A percentile compares a stretch with the other conserved stretches of the same genome.
phyloP scores from a whole-genome alignment of 2,888 invertebrate genomes.

The Diplolepis rosae region DNA sequence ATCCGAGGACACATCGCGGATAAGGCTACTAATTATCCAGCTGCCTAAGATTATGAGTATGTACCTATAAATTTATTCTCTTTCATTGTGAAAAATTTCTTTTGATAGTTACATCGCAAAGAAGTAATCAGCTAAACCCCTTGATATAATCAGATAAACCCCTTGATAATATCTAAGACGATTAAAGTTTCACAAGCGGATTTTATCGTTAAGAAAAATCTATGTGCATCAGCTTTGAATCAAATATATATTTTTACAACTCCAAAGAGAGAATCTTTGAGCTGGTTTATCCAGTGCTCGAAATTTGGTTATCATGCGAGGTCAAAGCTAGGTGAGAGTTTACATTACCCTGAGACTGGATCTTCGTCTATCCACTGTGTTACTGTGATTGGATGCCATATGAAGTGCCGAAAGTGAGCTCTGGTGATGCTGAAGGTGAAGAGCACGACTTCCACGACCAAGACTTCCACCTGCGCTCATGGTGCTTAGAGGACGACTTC shows the following conservation, averaged over 20 bases:
- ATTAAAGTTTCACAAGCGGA: not conserved
- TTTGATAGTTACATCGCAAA: not conserved
- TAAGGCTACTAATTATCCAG: not conserved
- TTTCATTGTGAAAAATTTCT: not conserved
- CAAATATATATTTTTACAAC: no score
- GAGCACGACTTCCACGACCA: constrained; percentile 65
- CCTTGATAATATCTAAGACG: not conserved
- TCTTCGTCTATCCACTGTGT: constrained; percentile 71
- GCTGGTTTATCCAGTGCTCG: not conserved
- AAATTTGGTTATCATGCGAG: not conserved
- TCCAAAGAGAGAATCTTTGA: not conserved
- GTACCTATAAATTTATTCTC: not conserved
- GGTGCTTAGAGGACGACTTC: constrained; percentile 69
- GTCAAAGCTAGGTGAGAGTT: constrained; percentile 33
- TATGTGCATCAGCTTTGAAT: no score
- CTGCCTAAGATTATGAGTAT: not conserved
- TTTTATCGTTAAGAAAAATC: no score
- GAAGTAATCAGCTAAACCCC: not conserved
- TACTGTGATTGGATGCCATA: constrained; percentile 66
- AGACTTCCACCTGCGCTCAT: constrained; percentile 69
- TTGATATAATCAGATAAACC: not conserved
- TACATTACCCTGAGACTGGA: constrained; percentile 75
- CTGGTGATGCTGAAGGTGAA: constrained; percentile 69
- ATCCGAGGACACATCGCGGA: not conserved
- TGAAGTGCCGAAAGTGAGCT: constrained; percentile 66